phyloP scores from a whole-genome alignment of 2,113 vertebrate genomes.

The Phyllopteryx taeniolatus region DNA sequence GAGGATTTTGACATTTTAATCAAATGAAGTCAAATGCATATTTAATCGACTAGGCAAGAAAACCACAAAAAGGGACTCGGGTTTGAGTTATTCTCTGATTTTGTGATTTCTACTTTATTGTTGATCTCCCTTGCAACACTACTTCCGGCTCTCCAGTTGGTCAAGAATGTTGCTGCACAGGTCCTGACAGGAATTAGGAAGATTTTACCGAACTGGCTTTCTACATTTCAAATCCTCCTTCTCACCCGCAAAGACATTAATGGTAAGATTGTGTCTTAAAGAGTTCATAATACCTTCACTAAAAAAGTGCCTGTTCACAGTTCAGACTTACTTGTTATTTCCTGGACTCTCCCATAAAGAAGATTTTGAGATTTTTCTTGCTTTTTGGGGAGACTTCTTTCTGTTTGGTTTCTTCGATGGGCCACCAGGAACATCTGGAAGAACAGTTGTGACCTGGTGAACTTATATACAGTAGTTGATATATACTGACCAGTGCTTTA shows the following conservation, averaged over 20 bases:
- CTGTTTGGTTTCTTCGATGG: too few species aligned
- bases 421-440: too few species aligned
- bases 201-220: not conserved
- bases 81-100: not conserved
- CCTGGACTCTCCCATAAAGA: too few species aligned
- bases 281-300: not conserved
- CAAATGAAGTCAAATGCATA: not conserved
- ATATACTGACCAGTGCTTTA: too few species aligned
- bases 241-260: not conserved
- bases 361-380: too few species aligned
- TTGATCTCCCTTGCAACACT: not conserved
- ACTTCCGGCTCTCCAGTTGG: not conserved
- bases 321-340: too few species aligned
- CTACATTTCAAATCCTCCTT: not conserved
- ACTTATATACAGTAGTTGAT: too few species aligned
- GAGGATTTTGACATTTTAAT: not conserved
- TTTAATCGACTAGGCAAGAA: not conserved
- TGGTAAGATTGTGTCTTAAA: not conserved
- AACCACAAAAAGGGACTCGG: not conserved
- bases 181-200: not conserved
- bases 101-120: not conserved
- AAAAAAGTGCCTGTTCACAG: not conserved
- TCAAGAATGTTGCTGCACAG: conserved; percentile 1
- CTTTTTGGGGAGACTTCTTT: too few species aligned
- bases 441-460: too few species aligned